Base-by-base conservation (phyloP, 1,140 invertebrate species). In the Platorchestia sp. region DNA sequence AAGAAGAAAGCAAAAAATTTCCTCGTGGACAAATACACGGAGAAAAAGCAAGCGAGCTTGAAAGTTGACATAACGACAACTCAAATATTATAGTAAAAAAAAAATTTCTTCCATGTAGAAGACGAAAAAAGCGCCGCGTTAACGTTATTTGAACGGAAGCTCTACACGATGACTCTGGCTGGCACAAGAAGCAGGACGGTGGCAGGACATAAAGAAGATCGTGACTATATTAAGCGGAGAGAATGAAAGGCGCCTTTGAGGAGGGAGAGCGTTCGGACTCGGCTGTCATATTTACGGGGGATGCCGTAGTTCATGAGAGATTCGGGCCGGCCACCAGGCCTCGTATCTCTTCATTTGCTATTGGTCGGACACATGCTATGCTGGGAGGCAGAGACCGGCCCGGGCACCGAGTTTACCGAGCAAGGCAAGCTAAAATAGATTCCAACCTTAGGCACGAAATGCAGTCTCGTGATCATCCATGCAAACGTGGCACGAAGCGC, bases 331-430 rank as follows among this genome's bases (percentile, higher is more conserved):
- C 59, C 14, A 36, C 59, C n/a, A n/a, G n/a, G n/a, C 59, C 59
- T 75, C 59, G 59, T 75, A 75, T 75, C 27, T 75, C 59, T 75
- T 75, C 59, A 75, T 75, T 75, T 75, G 59, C 59, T 75, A 75
- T 75, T 75, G 59, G 59, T 75, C 59, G 59, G 59, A 75, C 59
- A 75, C 59, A 75, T 75, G 59, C 59, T 75, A 75, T 22, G 59
- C 14, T 27, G 59, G 59, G 36, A 10, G 36, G 59, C 59, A 75
- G 59, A 10, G 14, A 27, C 6, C 19, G 47, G 47, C 47, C 19
- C 47, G 47, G 1, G 59, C 59, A 22, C 59, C 59, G 27, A 75
- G 59, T 75, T 75, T 36, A 36, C 59, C 59, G 14, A 27, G 59
- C 14, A 75, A 75, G 59, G 14, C 59, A 10, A 36, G 59, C 36